Evolutionary conservation across 1,140 invertebrate genomes (phyloP).

Genomic region (Pinna nobilis): DNA sequence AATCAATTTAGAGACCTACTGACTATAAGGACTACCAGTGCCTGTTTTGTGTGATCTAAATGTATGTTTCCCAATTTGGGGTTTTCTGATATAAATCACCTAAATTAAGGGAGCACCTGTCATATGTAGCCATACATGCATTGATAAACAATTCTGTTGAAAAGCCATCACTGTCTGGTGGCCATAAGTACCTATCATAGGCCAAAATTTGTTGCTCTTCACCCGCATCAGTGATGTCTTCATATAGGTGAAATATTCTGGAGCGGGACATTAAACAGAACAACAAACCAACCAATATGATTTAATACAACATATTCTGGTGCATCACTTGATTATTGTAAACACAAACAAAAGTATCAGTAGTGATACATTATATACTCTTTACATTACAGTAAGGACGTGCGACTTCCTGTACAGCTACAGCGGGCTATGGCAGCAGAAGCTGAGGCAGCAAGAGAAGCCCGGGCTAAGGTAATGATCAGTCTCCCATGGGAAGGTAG

Average conservation of each 20-base stretch:
- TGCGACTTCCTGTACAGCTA: slow-evolving; percentile 87
- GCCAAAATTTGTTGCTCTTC: too few relatives aligned
- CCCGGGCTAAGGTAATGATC: slow-evolving; percentile 66
- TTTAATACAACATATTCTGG: too few relatives aligned
- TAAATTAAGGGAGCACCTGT: too few relatives aligned
- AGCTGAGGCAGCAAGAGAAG: slow-evolving; percentile 71
- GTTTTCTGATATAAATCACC: too few relatives aligned
- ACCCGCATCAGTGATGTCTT: not conserved
- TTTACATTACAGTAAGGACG: slow-evolving; percentile 84
- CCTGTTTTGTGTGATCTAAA: too few relatives aligned
- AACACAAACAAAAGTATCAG: not conserved
- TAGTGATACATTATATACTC: not conserved
- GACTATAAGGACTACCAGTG: too few relatives aligned
- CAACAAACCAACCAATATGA: not conserved
- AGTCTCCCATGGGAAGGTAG: not conserved
- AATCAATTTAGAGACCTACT: too few relatives aligned
- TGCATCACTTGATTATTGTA: not conserved
- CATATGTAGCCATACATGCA: too few relatives aligned
- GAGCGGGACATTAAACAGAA: not conserved
- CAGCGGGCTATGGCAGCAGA: slow-evolving; percentile 79
- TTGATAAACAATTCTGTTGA: too few relatives aligned
- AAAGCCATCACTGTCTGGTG: too few relatives aligned
- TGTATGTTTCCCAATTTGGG: too few relatives aligned
- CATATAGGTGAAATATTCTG: not conserved
- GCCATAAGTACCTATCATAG: too few relatives aligned